These are phyloP conservation scores for Anguilla megastoma DNA, from an alignment of 2,797 vertebrate species.

Conservation along the genomic window DNA sequence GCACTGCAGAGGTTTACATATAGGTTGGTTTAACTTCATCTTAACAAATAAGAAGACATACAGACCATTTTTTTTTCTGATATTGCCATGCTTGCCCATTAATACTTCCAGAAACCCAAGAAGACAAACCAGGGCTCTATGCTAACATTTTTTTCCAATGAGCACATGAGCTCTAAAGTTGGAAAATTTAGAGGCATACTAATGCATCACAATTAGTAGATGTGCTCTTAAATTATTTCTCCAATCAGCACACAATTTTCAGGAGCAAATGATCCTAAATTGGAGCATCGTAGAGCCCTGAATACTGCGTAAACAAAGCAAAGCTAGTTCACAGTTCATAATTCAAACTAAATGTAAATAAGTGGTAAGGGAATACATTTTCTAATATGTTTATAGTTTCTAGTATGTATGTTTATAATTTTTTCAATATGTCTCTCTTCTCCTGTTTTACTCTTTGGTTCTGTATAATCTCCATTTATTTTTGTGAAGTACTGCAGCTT, in stretches of 20 bases:
- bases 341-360: background rate
- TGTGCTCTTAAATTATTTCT: background rate
- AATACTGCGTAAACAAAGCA: background rate
- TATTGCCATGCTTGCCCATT: background rate
- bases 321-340: background rate
- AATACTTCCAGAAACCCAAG: background rate
- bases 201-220: background rate
- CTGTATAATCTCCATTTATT: too few relatives aligned
- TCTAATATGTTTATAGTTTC: background rate
- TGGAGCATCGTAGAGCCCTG: background rate
- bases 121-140: background rate
- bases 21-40: background rate
- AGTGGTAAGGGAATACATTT: background rate
- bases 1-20: background rate
- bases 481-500: background rate
- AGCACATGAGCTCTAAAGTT: background rate
- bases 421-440: too few relatives aligned
- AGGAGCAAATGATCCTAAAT: background rate
- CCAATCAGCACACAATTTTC: background rate
- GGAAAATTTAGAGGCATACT: background rate
- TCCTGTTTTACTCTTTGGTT: too few relatives aligned
- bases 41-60: background rate
- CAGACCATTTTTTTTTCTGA: background rate
- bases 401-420: background rate
- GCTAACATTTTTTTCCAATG: background rate